A percentile compares a stretch with the other conserved stretches of the same genome.
Conservation (phyloP, 2,888 invertebrate species). For the Ophion ventricosus region DNA sequence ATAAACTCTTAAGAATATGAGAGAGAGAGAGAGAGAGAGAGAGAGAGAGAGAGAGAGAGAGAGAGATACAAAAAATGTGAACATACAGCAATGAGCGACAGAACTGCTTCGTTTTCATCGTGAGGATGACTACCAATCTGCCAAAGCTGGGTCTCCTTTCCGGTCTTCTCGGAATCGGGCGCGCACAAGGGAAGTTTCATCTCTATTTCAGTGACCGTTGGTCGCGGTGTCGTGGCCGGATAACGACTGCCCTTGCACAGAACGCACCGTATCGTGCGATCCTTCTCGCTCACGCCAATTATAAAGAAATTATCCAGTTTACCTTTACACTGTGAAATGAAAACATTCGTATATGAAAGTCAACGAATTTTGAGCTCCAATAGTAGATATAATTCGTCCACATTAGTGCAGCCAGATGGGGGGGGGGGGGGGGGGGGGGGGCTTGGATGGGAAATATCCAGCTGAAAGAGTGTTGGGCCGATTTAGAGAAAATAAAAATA, state of each 20-base stretch:
- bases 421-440: too few relatives aligned
- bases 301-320: slow-evolving; percentile 91
- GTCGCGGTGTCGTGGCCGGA: slow-evolving; percentile 94
- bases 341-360: not conserved
- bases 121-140: slow-evolving; percentile 87
- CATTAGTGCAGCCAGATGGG: too few relatives aligned
- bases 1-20: too few relatives aligned
- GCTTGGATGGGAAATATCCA: too few relatives aligned
- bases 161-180: slow-evolving; percentile 90
- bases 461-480: too few relatives aligned
- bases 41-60: too few relatives aligned
- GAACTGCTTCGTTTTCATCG: slow-evolving; percentile 90
- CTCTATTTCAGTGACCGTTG: slow-evolving; percentile 90
- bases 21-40: too few relatives aligned
- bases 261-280: slow-evolving; percentile 91
- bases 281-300: slow-evolving; percentile 90
- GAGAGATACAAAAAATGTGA: not conserved
- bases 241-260: slow-evolving; percentile 95
- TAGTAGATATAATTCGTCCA: too few relatives aligned
- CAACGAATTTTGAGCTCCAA: not conserved
- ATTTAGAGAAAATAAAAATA: too few relatives aligned
- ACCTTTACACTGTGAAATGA: slow-evolving; percentile 85
- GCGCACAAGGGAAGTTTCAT: slow-evolving; percentile 92
- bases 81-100: slow-evolving; percentile 93
- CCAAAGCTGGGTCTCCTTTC: slow-evolving; percentile 90